These are phyloP conservation scores for Tachycineta bicolor DNA, from an alignment of 2,113 vertebrate genomes.

Conservation along the genomic window DNA sequence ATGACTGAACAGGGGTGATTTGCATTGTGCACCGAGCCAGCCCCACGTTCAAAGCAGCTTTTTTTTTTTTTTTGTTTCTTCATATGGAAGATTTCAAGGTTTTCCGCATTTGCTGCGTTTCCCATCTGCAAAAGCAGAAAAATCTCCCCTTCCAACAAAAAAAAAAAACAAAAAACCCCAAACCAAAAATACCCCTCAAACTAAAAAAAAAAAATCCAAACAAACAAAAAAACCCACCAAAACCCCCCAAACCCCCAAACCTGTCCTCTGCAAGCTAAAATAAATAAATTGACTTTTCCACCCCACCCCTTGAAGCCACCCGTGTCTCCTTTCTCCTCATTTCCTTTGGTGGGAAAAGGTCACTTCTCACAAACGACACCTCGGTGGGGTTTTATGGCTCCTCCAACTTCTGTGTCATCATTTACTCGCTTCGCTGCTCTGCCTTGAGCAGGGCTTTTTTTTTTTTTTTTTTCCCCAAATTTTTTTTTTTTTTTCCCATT, in stretches of 20 bases:
- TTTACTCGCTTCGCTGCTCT: conserved; percentile 25
- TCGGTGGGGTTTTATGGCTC: conserved; percentile 50
- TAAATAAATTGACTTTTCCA: conserved; percentile 16
- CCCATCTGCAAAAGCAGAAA: neutral
- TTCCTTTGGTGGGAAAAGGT: conserved; percentile 53
- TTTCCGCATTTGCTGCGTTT: neutral
- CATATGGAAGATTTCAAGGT: fast-evolving
- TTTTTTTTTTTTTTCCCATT: neutral
- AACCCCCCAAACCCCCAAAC: neutral
- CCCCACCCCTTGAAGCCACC: neutral
- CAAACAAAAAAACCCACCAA: neutral
- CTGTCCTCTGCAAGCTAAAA: neutral
- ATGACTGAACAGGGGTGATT: fast-evolving
- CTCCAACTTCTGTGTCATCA: conserved; percentile 46
- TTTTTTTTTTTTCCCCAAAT: neutral
- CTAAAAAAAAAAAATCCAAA: neutral
- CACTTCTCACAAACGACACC: conserved; percentile 46
- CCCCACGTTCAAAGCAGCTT: fast-evolving
- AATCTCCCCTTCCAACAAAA: neutral
- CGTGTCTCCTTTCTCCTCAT: neutral
- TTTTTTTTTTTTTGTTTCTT: neutral
- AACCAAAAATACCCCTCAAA: too few species aligned
- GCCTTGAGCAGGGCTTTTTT: neutral
- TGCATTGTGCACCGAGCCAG: neutral
- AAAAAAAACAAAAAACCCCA: neutral